Percentiles rank a stretch among this genome's conserved stretches.
Conservation (phyloP, 2,797 vertebrate genomes). For the Gobionotothen gibberifrons region DNA sequence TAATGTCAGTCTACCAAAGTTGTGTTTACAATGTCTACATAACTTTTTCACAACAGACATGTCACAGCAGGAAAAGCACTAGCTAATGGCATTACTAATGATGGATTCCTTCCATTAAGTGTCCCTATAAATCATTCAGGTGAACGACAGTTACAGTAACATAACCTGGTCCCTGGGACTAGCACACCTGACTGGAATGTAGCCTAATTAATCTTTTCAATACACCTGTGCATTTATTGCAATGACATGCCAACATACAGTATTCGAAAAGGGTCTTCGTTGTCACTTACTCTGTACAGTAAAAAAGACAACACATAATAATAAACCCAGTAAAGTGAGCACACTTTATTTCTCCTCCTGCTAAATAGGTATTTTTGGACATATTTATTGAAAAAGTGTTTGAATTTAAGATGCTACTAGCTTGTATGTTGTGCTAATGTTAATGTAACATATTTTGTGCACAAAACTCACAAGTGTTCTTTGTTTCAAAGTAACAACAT, state of each 20-base stretch:
- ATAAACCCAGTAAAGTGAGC: too few relatives aligned
- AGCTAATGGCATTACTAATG: not conserved
- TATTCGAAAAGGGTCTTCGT: not conserved
- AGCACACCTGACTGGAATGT: slow-evolving; percentile 5
- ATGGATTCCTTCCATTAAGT: slow-evolving; percentile 17
- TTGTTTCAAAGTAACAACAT: too few relatives aligned
- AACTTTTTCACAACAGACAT: not conserved
- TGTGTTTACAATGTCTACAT: not conserved
- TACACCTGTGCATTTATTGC: slow-evolving; percentile 12
- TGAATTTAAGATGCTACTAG: not conserved
- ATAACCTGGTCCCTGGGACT: not conserved
- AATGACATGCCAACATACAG: slow-evolving; percentile 1
- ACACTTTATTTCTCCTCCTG: not conserved
- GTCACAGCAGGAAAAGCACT: not conserved
- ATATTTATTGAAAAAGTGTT: too few relatives aligned
- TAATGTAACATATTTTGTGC: too few relatives aligned
- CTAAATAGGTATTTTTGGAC: not conserved
- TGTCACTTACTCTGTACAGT: not conserved
- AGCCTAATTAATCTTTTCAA: not conserved
- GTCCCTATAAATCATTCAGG: slow-evolving; percentile 21
- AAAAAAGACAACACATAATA: not conserved
- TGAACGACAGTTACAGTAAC: not conserved
- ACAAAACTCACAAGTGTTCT: too few relatives aligned
- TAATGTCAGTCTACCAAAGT: not conserved
- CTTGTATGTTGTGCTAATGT: too few relatives aligned